A percentile compares a stretch with the other conserved stretches of the same genome.
Evolutionary conservation across 2,113 vertebrate genomes (phyloP).

Genomic region (Heterotis niloticus): DNA sequence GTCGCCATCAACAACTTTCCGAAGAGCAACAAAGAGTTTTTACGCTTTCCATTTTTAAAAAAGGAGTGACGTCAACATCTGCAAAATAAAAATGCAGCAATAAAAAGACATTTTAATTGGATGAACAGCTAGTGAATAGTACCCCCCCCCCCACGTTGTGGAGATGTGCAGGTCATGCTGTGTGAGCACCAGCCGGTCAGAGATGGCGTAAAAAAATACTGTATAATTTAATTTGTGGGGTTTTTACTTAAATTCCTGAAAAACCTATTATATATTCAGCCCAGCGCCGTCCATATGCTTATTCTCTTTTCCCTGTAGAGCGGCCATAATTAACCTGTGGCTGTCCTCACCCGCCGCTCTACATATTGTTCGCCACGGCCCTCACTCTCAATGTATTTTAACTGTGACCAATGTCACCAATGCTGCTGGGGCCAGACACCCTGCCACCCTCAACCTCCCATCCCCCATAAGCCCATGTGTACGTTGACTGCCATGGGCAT

Average conservation of each 20-base stretch:
- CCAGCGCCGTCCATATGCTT: neutral
- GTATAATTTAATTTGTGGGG: conserved; percentile 23
- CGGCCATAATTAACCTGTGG: neutral
- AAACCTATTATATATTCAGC: conserved; percentile 11
- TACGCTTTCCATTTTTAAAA: no score
- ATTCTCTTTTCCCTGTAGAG: neutral
- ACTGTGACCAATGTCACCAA: neutral
- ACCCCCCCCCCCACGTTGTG: no score
- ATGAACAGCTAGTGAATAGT: no score
- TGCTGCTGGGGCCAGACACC: neutral
- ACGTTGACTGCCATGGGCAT: neutral
- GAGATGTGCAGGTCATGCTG: conserved; percentile 20
- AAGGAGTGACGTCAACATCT: no score
- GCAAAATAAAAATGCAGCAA: no score
- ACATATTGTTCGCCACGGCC: neutral
- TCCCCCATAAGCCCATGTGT: neutral
- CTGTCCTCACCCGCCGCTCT: conserved; percentile 19
- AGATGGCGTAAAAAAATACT: conserved; percentile 16
- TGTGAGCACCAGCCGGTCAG: conserved; percentile 43
- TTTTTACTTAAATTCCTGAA: conserved; percentile 1
- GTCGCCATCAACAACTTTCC: no score
- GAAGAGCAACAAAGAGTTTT: no score
- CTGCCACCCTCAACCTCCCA: neutral
- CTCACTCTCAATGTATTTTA: neutral
- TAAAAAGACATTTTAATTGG: neutral